These are phyloP conservation scores for Tyria jacobaeae DNA, from an alignment of 2,888 invertebrate genomes.

Conservation along the genomic window DNA sequence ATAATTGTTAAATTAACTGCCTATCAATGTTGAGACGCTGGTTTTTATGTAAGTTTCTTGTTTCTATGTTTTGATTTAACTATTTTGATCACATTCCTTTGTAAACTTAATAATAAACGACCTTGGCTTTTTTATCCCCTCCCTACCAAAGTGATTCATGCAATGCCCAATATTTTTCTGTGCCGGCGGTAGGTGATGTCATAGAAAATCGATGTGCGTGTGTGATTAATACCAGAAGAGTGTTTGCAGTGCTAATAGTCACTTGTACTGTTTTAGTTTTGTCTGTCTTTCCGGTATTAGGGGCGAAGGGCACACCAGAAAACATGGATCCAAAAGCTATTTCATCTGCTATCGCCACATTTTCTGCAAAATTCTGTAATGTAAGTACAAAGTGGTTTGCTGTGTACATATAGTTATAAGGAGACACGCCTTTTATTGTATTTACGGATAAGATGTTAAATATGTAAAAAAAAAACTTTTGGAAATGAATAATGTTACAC, in stretches of 20 bases:
- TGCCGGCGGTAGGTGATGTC: constrained; percentile 17
- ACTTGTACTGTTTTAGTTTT: constrained; percentile 58
- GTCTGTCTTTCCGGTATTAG: constrained; percentile 52
- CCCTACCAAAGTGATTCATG: constrained; percentile 17
- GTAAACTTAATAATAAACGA: not conserved
- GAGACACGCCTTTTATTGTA: not conserved
- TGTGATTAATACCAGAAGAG: constrained; percentile 11
- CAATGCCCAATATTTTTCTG: constrained; percentile 6
- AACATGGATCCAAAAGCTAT: constrained; percentile 73
- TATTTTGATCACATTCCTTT: not conserved
- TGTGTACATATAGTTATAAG: not conserved
- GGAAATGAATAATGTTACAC: not conserved
- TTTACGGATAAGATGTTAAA: not conserved
- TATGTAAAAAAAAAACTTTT: not conserved
- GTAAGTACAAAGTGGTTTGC: constrained; percentile 64
- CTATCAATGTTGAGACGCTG: constrained; percentile 14
- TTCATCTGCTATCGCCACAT: constrained; percentile 71
- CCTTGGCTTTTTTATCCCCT: constrained; percentile 15
- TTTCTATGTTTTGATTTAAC: not conserved
- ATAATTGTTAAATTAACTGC: constrained; percentile 1
- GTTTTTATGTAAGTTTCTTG: constrained; percentile 19
- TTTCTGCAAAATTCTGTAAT: constrained; percentile 82
- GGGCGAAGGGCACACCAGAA: constrained; percentile 47
- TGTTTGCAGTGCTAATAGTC: constrained; percentile 13
- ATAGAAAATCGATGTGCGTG: constrained; percentile 9